phyloP scores from a whole-genome alignment of 1,140 invertebrate genomes.

The Orius insidiosus region DNA sequence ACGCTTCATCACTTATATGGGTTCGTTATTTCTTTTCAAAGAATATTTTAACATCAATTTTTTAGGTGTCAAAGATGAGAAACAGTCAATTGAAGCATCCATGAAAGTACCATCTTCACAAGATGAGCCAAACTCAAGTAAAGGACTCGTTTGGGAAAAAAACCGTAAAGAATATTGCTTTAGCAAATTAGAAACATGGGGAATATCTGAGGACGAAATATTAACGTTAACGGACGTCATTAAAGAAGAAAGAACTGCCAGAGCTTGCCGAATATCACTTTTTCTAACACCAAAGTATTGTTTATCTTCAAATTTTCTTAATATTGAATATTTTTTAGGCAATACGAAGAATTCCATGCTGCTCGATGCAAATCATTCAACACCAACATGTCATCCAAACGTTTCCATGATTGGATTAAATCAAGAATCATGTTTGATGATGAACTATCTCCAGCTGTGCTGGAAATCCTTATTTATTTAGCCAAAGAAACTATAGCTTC shows the following conservation, averaged over 20 bases:
- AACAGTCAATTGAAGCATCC: background rate
- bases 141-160: constrained; percentile 3
- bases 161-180: constrained; percentile 7
- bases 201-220: constrained; percentile 10
- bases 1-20: constrained; percentile 36
- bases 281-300: constrained; percentile 12
- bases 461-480: constrained; percentile 40
- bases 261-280: constrained; percentile 16
- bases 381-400: constrained; percentile 6
- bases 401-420: constrained; percentile 16
- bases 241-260: constrained; percentile 18
- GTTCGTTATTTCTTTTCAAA: constrained; percentile 17
- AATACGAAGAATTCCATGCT: constrained; percentile 14
- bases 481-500: constrained; percentile 50
- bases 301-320: background rate
- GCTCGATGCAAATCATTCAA: constrained; percentile 16
- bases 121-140: no score
- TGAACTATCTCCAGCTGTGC: constrained; percentile 21
- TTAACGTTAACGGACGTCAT: constrained; percentile 18
- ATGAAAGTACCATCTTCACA: background rate
- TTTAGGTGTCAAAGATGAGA: constrained; percentile 11
- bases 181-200: constrained; percentile 2
- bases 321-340: constrained; percentile 5
- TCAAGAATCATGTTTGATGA: constrained; percentile 6
- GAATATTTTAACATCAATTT: background rate